Evolutionary conservation across 1,140 invertebrate genomes (phyloP).

Genomic region (Geopemphigus sp.): DNA sequence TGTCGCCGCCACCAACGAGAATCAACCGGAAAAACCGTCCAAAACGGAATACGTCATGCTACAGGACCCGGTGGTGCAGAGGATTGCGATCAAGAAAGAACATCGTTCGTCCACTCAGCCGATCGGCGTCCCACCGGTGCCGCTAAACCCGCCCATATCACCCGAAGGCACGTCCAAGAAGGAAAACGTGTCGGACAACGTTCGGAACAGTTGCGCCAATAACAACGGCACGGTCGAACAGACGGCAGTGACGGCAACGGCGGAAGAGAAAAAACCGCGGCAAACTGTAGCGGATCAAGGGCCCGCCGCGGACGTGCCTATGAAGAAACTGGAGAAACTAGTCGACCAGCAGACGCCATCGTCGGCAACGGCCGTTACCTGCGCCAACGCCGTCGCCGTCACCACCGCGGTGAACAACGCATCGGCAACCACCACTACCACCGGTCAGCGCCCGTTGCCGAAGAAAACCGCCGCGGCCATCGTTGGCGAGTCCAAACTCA

Average conservation of each 20-base stretch:
- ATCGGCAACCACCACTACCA: background rate
- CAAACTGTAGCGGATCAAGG: background rate
- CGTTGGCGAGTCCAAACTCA: conserved; percentile 31
- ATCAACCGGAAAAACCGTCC: background rate
- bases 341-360: background rate
- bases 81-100: background rate
- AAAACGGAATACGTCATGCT: background rate
- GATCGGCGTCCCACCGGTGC: background rate
- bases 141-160: conserved; percentile 13
- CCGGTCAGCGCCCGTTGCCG: background rate
- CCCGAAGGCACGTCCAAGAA: conserved; percentile 23
- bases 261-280: background rate
- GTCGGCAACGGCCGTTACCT: background rate
- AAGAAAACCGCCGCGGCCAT: background rate
- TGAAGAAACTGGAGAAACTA: conserved; percentile 47
- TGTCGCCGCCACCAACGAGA: background rate
- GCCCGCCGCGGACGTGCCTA: conserved; percentile 49
- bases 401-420: background rate
- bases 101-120: background rate
- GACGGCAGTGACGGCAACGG: too few species aligned
- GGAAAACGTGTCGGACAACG: conserved; percentile 38
- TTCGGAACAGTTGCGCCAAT: conserved; percentile 10
- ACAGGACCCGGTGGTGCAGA: background rate
- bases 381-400: background rate
- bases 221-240: too few species aligned